phyloP scores from a whole-genome alignment of 2,888 invertebrate genomes.

The Siphlonurus alternatus region DNA sequence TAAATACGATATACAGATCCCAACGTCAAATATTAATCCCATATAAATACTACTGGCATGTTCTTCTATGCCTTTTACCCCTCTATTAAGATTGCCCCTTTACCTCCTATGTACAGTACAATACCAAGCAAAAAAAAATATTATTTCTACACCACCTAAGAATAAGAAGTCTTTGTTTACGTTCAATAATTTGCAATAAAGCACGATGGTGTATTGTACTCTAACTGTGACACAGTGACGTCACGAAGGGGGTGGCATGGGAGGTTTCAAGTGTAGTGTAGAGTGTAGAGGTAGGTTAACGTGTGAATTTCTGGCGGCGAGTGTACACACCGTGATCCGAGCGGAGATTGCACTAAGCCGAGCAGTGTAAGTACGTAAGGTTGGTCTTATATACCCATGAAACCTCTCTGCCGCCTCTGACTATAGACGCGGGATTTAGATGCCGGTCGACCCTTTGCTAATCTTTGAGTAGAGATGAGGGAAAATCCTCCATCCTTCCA shows the following conservation, averaged over 20 bases:
- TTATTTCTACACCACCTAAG: too few relatives aligned
- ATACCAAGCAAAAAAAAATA: too few relatives aligned
- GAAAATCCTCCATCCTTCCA: neutral
- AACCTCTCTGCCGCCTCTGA: neutral
- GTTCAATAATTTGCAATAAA: too few relatives aligned
- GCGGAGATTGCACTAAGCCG: neutral
- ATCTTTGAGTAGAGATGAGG: neutral
- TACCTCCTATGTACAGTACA: too few relatives aligned
- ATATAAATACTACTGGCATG: neutral
- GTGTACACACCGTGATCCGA: neutral
- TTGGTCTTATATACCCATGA: neutral
- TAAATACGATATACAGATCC: too few relatives aligned
- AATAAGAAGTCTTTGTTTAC: too few relatives aligned
- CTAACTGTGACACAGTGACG: too few relatives aligned
- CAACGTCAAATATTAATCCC: neutral
- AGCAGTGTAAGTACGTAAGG: too few relatives aligned
- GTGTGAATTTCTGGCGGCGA: neutral
- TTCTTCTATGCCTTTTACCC: neutral
- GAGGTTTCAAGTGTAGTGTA: too few relatives aligned
- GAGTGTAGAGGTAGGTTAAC: too few relatives aligned
- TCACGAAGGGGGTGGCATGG: too few relatives aligned
- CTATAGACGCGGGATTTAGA: neutral
- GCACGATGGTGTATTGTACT: too few relatives aligned
- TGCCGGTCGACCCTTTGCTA: neutral
- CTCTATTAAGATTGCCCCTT: neutral